Evolutionary conservation across 2,113 vertebrate species (phyloP).

Genomic region (Ramphastos sulfuratus): DNA sequence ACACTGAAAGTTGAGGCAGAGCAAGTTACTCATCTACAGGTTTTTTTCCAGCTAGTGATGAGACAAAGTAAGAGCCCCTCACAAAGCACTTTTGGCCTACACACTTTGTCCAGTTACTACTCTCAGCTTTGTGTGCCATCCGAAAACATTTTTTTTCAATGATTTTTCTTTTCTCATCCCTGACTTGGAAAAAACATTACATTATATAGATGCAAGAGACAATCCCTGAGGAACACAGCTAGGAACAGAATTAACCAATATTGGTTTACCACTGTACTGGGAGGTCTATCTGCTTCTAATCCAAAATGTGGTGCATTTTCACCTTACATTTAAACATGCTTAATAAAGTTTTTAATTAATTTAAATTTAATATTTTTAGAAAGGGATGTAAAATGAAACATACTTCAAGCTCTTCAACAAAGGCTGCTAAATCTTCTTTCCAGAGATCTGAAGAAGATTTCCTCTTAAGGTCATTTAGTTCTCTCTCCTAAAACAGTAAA

Average conservation of each 20-base stretch:
- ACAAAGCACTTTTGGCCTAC: accelerated
- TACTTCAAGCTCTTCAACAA: conserved; percentile 94
- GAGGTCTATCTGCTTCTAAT: neutral
- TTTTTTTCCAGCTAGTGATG: neutral
- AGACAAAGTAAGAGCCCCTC: neutral
- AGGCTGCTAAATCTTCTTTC: conserved; percentile 95
- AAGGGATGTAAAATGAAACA: conserved; percentile 66
- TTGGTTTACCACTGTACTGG: neutral
- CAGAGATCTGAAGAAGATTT: conserved; percentile 92
- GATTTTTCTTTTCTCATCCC: neutral
- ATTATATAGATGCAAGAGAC: neutral
- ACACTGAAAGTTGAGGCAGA: neutral
- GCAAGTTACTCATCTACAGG: neutral
- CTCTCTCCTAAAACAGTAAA: conserved; percentile 80
- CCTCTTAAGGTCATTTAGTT: conserved; percentile 87
- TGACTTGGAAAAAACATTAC: neutral
- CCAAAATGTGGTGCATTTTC: neutral
- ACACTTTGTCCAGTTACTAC: neutral
- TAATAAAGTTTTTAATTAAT: neutral
- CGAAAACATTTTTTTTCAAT: neutral
- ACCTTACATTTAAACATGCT: neutral
- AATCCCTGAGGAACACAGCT: neutral
- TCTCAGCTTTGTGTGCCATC: neutral
- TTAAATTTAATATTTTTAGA: neutral
- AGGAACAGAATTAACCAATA: neutral